Conservation (phyloP, 2,888 invertebrate genomes). For the Adelognathus sp. region DNA sequence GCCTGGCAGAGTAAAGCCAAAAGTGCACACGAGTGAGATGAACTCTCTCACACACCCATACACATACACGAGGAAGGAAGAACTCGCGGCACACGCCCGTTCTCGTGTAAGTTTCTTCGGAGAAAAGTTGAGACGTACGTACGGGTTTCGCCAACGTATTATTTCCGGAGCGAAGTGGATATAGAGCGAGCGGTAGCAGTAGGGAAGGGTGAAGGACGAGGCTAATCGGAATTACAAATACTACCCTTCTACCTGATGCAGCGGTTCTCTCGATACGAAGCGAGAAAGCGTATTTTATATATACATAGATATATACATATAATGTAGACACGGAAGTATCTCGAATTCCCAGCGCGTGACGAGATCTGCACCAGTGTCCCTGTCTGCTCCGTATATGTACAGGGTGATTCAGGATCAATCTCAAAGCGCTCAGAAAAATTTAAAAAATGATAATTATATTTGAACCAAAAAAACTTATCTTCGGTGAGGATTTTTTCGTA, state of each 20-base stretch:
- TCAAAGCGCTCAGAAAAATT: too few relatives aligned
- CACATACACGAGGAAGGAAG: constrained; percentile 17
- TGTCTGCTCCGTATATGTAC: constrained; percentile 39
- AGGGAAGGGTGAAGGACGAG: constrained; percentile 49
- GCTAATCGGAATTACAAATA: constrained; percentile 80
- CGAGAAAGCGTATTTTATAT: constrained; percentile 37
- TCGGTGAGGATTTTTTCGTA: too few relatives aligned
- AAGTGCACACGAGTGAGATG: constrained; percentile 53
- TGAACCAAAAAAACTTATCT: too few relatives aligned
- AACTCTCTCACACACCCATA: constrained; percentile 23
- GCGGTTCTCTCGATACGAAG: constrained; percentile 42
- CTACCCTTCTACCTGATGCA: constrained; percentile 66
- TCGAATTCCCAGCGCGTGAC: constrained; percentile 56
- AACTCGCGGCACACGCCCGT: background rate
- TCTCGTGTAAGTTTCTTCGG: constrained; percentile 58
- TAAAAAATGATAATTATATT: too few relatives aligned
- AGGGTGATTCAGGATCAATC: too few relatives aligned
- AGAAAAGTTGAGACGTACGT: constrained; percentile 59
- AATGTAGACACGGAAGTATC: constrained; percentile 39
- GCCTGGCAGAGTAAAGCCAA: constrained; percentile 47
- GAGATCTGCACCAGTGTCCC: constrained; percentile 62
- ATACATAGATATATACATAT: too few relatives aligned
- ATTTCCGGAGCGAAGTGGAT: constrained; percentile 49
- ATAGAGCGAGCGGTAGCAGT: too few relatives aligned
- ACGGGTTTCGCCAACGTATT: constrained; percentile 41